phyloP scores from a whole-genome alignment of 2,113 vertebrate species.

The Datnioides undecimradiatus region DNA sequence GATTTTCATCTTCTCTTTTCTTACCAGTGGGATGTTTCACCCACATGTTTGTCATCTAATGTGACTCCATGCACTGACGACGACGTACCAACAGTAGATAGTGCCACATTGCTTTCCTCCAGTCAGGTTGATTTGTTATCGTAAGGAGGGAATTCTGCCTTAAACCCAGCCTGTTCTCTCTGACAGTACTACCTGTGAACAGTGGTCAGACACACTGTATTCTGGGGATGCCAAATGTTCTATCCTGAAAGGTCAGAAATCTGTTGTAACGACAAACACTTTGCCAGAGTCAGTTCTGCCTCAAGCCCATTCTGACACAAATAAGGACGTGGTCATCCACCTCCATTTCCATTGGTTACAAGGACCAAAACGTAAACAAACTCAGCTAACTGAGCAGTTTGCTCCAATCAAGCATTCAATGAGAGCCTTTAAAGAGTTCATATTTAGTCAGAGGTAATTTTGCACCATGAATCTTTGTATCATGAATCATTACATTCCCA shows the following conservation, averaged over 20 bases:
- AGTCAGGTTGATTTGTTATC: slow-evolving; percentile 68
- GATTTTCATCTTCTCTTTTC: slow-evolving; percentile 49
- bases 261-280: slow-evolving; percentile 62
- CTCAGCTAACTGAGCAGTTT: slow-evolving; percentile 76
- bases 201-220: slow-evolving; percentile 67
- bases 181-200: slow-evolving; percentile 82
- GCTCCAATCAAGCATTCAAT: slow-evolving; percentile 78
- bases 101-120: slow-evolving; percentile 54
- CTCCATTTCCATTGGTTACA: slow-evolving; percentile 81
- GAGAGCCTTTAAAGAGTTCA: slow-evolving; percentile 75
- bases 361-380: slow-evolving; percentile 84
- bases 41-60: slow-evolving; percentile 55
- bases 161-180: slow-evolving; percentile 82
- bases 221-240: slow-evolving; percentile 77
- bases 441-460: slow-evolving; percentile 53
- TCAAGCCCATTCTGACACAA: slow-evolving; percentile 79
- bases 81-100: slow-evolving; percentile 68
- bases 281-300: slow-evolving; percentile 70
- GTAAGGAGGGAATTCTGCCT: slow-evolving; percentile 79
- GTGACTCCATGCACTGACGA: slow-evolving; percentile 57
- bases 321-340: slow-evolving; percentile 64
- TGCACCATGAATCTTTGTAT: slow-evolving; percentile 57
- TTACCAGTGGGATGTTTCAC: slow-evolving; percentile 41
- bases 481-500: slow-evolving; percentile 76
- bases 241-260: slow-evolving; percentile 48